These are phyloP conservation scores for Carcina quercana DNA, from an alignment of 2,888 invertebrate genomes.

Conservation along the genomic window DNA sequence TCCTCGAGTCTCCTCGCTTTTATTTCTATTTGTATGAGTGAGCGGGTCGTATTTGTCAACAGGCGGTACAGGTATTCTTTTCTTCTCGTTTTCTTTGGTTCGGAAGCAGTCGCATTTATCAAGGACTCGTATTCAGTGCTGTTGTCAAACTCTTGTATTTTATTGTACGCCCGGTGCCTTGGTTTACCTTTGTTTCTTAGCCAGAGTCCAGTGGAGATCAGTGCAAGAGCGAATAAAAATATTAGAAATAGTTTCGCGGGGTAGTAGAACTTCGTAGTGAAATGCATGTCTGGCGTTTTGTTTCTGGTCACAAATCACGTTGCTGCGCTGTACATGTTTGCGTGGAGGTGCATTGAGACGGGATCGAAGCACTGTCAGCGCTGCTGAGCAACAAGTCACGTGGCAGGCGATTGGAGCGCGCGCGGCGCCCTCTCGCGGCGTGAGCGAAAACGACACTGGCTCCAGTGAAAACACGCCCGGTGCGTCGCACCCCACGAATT, in stretches of 20 bases:
- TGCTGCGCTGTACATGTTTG: slow-evolving; percentile 40
- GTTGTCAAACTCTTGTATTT: slow-evolving; percentile 34
- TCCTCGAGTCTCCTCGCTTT: slow-evolving; percentile 71
- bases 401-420: slow-evolving; percentile 36
- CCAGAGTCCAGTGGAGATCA: slow-evolving; percentile 48
- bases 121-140: slow-evolving; percentile 44
- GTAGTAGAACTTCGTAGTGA: slow-evolving; percentile 52
- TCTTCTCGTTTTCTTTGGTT: slow-evolving; percentile 53
- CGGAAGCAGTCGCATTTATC: slow-evolving; percentile 52
- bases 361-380: slow-evolving; percentile 7
- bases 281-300: slow-evolving; percentile 52
- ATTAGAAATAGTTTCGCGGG: slow-evolving; percentile 58
- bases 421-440: slow-evolving; percentile 68
- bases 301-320: slow-evolving; percentile 34
- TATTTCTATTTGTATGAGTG: slow-evolving; percentile 75
- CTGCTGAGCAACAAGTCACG: slow-evolving; percentile 60
- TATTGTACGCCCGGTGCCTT: slow-evolving; percentile 26
- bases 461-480: slow-evolving; percentile 55
- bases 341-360: slow-evolving; percentile 21
- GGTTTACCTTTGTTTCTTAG: slow-evolving; percentile 44
- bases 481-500: slow-evolving; percentile 69
- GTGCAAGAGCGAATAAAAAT: slow-evolving; percentile 43
- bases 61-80: slow-evolving; percentile 72
- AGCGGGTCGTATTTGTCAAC: slow-evolving; percentile 72
- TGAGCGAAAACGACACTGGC: slow-evolving; percentile 63